Base-by-base conservation (phyloP, 2,797 vertebrate species). In the Lates japonicus region DNA sequence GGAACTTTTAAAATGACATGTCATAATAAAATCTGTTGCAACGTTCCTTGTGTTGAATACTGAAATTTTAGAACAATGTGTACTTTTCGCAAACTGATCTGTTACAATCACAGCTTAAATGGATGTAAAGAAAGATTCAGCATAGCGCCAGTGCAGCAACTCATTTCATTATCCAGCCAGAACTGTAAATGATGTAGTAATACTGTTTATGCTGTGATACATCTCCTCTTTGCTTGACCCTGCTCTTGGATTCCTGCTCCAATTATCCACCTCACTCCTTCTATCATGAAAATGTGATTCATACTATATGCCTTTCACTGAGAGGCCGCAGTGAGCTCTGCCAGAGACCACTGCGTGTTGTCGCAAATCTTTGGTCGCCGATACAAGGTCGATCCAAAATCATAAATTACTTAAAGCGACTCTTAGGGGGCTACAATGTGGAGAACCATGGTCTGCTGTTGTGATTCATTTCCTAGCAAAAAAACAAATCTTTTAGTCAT, bases 361-460 rank as follows among this genome's bases (percentile, higher is more conserved):
- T 54, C 65, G 44, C 31, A 46, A 52, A 70, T 74, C 55, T 55
- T 35, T 7, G 22, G 42, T 37, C 35, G 29, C 48, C 48, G 16
- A 68, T 29, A 12, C 31, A 67, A 73, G 59, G 39, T 80, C 10
- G 12, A 68, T 71, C 67, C 33, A 41, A 68, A 84, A 66, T 82
- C 49, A 51, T 60, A 74, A 70, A 81, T 78, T 51, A 79, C 70
- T 61, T 57, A 54, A 83, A 85, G 70, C 0, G 12, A 69, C 31
- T 31, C 37, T 57, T 54, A 62, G 59, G 35, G 31, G n/a, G 12
- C 39, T 58, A 16, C 49, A 63, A 16, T 54, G 54, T 54, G 52
- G 6, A 55, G 74, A 51, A 84, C n/a, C 33, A 29, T 37, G 59
- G 13, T 70, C 13, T 29, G 49, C n/a, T 46, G 49, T 9, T 71